phyloP scores from a whole-genome alignment of 2,797 vertebrate species.

The Gallinago solitaria region DNA sequence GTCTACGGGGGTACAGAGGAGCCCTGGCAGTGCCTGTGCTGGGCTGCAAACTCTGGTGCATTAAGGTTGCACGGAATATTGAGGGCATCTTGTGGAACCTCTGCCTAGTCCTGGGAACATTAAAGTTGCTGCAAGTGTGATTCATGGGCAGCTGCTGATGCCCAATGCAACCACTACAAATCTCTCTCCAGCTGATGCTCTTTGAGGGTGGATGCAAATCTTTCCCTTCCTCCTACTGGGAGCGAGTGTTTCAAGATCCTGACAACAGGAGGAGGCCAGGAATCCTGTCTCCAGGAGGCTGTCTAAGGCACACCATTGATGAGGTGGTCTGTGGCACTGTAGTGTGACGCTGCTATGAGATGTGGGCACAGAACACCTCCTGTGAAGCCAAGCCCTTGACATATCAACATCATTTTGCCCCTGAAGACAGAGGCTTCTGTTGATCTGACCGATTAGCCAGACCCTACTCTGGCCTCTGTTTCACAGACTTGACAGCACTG shows the following conservation, averaged over 20 bases:
- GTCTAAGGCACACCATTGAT: rapidly evolving
- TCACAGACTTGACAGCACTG: neutral
- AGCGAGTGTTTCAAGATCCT: neutral
- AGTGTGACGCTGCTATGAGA: neutral
- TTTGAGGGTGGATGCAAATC: neutral
- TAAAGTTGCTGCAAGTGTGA: neutral
- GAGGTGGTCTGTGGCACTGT: neutral
- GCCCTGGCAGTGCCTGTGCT: no score
- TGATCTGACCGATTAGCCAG: neutral
- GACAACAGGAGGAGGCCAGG: neutral
- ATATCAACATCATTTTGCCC: neutral
- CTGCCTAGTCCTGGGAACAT: neutral
- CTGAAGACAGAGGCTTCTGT: neutral
- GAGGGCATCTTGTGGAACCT: neutral
- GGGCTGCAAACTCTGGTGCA: neutral
- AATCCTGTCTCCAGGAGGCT: neutral
- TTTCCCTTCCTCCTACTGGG: neutral
- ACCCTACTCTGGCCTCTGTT: neutral
- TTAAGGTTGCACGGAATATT: neutral
- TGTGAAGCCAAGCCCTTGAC: neutral
- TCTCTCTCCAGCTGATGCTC: neutral
- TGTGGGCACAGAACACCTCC: neutral
- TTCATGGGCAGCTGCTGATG: neutral
- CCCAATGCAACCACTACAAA: neutral
- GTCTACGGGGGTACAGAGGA: neutral